Base-by-base conservation (phyloP, 2,888 invertebrate species). In the Brachylomia viminalis region DNA sequence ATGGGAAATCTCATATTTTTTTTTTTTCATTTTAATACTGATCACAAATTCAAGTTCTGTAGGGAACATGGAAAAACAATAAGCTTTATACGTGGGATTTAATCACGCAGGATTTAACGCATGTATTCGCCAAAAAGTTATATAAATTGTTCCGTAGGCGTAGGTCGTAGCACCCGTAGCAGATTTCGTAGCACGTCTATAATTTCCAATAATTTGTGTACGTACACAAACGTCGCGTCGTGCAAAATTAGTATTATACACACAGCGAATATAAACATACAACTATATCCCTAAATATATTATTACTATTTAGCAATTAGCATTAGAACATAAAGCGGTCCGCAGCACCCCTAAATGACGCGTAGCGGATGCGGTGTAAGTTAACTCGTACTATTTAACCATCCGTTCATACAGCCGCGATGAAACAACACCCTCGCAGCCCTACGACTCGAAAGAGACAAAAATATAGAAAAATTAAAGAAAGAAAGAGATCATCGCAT, bases 311-410 rank as follows among this genome's bases (percentile, higher is more conserved):
- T 82, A 74, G 76, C 82, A 72, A 81, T 88, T 79, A 85, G 68
- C 89, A 80, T 84, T 87, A 84, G 79, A 30, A 92, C 90, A 93
- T 94, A 92, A 92, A 86, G 80, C 90, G 84, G 80, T 92, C 92
- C 92, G 85, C 87, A 88, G 90, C 92, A 93, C 94, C 95, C 95
- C 95, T 93, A 95, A 95, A 94, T 93, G 95, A 93, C 94, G 94
- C 94, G 93, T 92, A 95, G 93, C 95, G 94, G 94, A 95, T 95
- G 95, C 95, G 95, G 95, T 95, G 93, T 94, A 94, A 95, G 95
- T 95, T 96, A 95, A 96, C 95, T 96, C 93, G 93, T 95, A 95
- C 94, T 96, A 96, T 96, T 96, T 95, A 96, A 96, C 95, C 96
- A 95, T 95, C 94, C 95, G 95, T 94, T 96, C 95, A 94, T 95